Base-by-base conservation (phyloP, 2,113 vertebrate genomes). In the Rhombomys opimus region DNA sequence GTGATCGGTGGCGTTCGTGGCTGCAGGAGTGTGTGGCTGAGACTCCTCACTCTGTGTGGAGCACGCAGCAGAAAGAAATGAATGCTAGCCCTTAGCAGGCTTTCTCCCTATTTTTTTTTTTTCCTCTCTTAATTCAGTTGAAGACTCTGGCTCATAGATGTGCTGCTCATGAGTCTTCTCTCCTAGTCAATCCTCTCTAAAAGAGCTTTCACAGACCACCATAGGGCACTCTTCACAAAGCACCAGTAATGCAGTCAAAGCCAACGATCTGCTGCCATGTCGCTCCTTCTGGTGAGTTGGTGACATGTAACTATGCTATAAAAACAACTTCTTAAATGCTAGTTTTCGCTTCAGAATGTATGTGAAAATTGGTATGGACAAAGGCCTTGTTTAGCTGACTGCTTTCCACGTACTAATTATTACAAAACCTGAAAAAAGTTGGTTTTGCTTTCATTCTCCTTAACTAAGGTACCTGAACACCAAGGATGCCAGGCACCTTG, bases 361-460 rank as follows among this genome's bases (percentile, higher is more conserved):
- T 30, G 72, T 76, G 59, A 92, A 94, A 92, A 92, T 3, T 63
- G 38, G 75, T 94, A 81, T 12, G 93, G 86, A 93, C 61, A 78
- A 85, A 77, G 70, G 57, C 15, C 78, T 85, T 61, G 67, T 70
- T 65, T 65, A 35, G 46, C 4, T 46, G 46, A 46, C 46, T 46
- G 46, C 46, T 46, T 89, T 41, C 22, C 27, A 63, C 2, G 35
- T 32, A 75, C 46, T 46, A 46, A 46, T 54, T 82, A 77, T 87
- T 27, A 63, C 32, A 25, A 80, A 93, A 88, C 73, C 35, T 67
- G n/a, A 72, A 76, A 70, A 57, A 87, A 86, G 17, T 2, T 41
- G 17, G 23, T 3, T 35, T 18, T 32, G 3, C n/a, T 70, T 87
- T 46, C 68, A 27, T 54, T 18, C 61, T 46, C n/a, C 35, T 65